Conservation (phyloP, 2,113 vertebrate species). For the Sarotherodon lohbergeri region DNA sequence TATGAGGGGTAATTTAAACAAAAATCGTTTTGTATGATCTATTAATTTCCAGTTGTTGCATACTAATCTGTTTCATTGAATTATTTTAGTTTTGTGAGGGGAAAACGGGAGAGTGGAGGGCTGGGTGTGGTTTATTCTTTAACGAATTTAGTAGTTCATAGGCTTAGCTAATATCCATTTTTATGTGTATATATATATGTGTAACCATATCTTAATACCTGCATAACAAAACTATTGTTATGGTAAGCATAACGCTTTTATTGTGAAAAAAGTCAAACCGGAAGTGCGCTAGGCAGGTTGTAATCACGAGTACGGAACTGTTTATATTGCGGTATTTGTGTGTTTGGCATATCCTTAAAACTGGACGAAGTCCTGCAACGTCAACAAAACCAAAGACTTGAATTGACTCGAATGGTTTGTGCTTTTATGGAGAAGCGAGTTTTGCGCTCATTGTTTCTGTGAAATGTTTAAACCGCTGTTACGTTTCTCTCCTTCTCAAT, state of each 20-base stretch:
- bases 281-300: neutral
- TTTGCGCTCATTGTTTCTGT: neutral
- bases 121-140: neutral
- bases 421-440: neutral
- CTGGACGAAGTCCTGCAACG: neutral
- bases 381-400: neutral
- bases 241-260: slow-evolving; percentile 7
- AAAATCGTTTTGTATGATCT: neutral
- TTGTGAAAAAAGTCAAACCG: slow-evolving; percentile 17
- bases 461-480: neutral
- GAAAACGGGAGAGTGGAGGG: neutral
- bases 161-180: neutral
- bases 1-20: neutral
- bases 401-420: neutral
- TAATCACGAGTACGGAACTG: neutral
- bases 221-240: neutral
- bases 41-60: neutral
- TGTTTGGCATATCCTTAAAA: neutral
- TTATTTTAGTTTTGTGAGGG: neutral
- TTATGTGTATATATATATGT: accelerated
- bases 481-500: neutral
- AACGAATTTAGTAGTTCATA: neutral
- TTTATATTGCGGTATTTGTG: neutral
- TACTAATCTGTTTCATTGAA: neutral
- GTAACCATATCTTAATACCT: neutral